Evolutionary conservation across 2,888 invertebrate genomes (phyloP).

Genomic region (Ochlodes sylvanus): DNA sequence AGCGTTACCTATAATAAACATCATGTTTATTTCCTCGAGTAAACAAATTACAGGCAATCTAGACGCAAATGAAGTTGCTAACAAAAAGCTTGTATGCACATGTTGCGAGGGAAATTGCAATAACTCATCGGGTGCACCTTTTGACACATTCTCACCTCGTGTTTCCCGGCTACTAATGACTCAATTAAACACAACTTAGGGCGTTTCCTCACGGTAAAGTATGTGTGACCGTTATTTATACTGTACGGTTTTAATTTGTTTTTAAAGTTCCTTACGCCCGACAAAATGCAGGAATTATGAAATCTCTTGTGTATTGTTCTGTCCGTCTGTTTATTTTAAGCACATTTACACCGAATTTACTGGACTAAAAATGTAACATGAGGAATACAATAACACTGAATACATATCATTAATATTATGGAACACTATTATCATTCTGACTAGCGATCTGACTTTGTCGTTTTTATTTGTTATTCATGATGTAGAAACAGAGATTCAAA

Average conservation of each 20-base stretch:
- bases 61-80: conserved; percentile 26
- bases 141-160: conserved; percentile 70
- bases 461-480: too few species aligned
- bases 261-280: background rate
- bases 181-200: conserved; percentile 61
- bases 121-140: conserved; percentile 70
- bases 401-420: too few species aligned
- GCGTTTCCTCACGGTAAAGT: conserved; percentile 34
- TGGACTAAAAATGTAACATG: too few species aligned
- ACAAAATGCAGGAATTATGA: too few species aligned
- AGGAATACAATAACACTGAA: too few species aligned
- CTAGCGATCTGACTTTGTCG: too few species aligned
- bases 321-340: too few species aligned
- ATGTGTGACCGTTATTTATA: conserved; percentile 40
- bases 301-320: too few species aligned
- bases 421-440: too few species aligned
- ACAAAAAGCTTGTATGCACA: conserved; percentile 28
- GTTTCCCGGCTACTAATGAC: conserved; percentile 70
- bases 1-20: conserved; percentile 14
- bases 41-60: conserved; percentile 27
- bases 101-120: conserved; percentile 63
- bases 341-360: too few species aligned
- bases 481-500: too few species aligned
- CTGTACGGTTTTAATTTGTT: background rate
- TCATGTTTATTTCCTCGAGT: conserved; percentile 17